Conservation (phyloP, 2,888 invertebrate genomes). For the Drosophila mulleri region DNA sequence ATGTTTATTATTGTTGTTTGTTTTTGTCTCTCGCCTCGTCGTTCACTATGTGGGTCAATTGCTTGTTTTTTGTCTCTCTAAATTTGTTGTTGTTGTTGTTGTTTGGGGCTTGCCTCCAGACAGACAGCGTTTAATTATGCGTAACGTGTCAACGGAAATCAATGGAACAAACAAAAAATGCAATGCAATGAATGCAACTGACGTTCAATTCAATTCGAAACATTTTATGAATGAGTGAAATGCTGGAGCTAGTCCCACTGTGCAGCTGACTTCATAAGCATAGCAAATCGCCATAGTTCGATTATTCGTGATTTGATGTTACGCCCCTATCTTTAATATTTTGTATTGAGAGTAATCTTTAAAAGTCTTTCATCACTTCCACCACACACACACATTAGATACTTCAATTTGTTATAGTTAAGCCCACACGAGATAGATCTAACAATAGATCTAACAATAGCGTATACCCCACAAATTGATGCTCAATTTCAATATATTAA, state of each 20-base stretch:
- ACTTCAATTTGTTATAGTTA: constrained; percentile 14
- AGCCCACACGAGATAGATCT: constrained; percentile 15
- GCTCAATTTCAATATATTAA: constrained; percentile 2
- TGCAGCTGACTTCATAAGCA: constrained; percentile 21
- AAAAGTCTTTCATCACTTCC: constrained; percentile 6
- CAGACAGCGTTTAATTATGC: constrained; percentile 76
- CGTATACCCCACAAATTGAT: not conserved
- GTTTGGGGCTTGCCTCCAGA: constrained; percentile 66
- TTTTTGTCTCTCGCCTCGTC: constrained; percentile 32
- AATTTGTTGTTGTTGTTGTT: constrained; percentile 11
- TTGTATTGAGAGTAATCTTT: not conserved
- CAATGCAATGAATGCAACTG: constrained; percentile 10
- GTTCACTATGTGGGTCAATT: constrained; percentile 67
- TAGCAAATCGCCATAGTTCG: constrained; percentile 25
- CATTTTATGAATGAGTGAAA: constrained; percentile 26
- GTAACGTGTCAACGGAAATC: constrained; percentile 67
- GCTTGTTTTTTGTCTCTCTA: constrained; percentile 31
- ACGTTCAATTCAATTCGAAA: constrained; percentile 33
- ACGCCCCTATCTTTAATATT: constrained; percentile 18
- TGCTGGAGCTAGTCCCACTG: constrained; percentile 10
- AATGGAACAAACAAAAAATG: constrained; percentile 29
- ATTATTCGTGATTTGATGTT: constrained; percentile 11
- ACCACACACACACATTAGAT: not conserved
- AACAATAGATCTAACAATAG: constrained; percentile 33
- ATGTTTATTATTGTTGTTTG: constrained; percentile 16